Evolutionary conservation across 2,113 vertebrate genomes (phyloP), one percentile per base, ranked within the genome.

Genomic region (Pantherophis guttatus): DNA sequence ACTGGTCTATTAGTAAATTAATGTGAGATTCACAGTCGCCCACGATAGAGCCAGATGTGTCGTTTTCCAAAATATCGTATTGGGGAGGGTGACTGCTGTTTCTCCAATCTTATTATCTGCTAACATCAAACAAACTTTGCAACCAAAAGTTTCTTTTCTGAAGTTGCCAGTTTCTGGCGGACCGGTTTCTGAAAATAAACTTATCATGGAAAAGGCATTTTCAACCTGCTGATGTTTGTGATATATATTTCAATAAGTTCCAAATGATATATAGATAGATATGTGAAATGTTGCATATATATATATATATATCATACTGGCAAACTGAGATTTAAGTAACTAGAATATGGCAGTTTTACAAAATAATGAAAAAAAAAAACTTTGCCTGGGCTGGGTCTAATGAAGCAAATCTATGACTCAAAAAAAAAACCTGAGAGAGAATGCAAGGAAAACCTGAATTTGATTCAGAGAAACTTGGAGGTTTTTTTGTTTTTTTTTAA

Each of bases 121-220:
- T 0, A 92, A 57, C 24, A 91, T 3, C 94, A 92, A 12, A 33
- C 92, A 93, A 57, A 89, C 93, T 91, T 81, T 86, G 70, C 2
- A 52, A 81, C 19, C 85, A 44, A 24, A 48, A 53, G 39, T 94
- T 89, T 53, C 21, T 94, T 91, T 90, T 52, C 89, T 93, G 50
- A 86, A 93, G 62, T 2, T 89, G 44, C 48, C 29, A 15, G 13
- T 93, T 94, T 59, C 39, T 90, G 88, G 11, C 65, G 0, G 0
- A 87, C 85, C 62, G 7, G 89, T 88, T 94, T 94, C 8, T 52
- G 70, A 86, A 26, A 95, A 65, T 87, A 88, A 89, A 48, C 29
- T 23, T 55, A 58, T 26, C 91, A 52, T 50, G 86, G 17, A 87
- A 95, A 55, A 8, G 93, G 13, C 8, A 11, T 33, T 91, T 86